Conservation (phyloP, 2,888 invertebrate genomes). For the Eretmocerus hayati region DNA sequence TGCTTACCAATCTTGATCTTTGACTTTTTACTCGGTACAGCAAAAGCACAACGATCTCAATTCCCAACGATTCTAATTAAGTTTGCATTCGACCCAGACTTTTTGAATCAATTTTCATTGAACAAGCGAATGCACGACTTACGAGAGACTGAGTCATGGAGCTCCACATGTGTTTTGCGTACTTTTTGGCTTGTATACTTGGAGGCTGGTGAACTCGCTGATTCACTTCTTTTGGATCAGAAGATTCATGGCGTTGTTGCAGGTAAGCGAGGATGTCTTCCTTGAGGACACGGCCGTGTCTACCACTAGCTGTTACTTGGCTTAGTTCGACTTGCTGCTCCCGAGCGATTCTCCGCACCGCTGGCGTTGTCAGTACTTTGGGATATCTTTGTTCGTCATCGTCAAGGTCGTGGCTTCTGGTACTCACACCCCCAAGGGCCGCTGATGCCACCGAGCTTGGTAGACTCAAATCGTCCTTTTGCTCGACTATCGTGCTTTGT, state of each 20-base stretch:
- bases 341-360: constrained; percentile 86
- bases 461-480: constrained; percentile 11
- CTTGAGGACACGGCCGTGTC: constrained; percentile 84
- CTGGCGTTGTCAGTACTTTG: constrained; percentile 71
- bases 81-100: no score
- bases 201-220: not conserved
- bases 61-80: no score
- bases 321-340: constrained; percentile 60
- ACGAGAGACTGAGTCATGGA: constrained; percentile 86
- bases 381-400: not conserved
- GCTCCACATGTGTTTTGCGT: constrained; percentile 89
- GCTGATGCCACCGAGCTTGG: no score
- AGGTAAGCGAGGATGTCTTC: constrained; percentile 72
- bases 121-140: no score
- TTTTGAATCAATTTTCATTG: no score
- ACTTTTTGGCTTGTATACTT: constrained; percentile 40
- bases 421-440: no score
- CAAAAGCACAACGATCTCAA: no score
- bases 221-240: constrained; percentile 10
- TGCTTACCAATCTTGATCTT: no score
- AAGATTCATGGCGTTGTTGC: constrained; percentile 28
- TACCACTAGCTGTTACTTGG: constrained; percentile 72
- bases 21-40: no score
- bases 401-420: no score
- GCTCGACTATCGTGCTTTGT: not conserved